Conservation (phyloP, 2,797 vertebrate genomes). For the Allobates femoralis region DNA sequence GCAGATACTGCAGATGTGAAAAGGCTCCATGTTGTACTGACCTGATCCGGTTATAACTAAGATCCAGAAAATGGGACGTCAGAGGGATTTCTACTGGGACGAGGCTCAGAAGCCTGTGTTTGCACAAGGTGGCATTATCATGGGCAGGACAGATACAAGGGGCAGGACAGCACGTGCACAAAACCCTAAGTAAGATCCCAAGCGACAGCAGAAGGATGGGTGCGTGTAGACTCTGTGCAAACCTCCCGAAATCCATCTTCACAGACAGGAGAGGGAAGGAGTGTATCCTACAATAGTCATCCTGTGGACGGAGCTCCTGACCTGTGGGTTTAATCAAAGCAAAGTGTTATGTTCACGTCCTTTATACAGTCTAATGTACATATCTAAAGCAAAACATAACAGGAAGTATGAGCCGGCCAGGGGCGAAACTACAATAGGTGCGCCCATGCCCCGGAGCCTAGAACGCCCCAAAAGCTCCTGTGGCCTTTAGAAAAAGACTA, state of each 20-base stretch:
- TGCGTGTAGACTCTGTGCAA: not conserved
- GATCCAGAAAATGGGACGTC: conserved; percentile 80
- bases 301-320: not conserved
- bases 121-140: conserved; percentile 81
- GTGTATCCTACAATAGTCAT: not conserved
- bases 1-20: conserved; percentile 78
- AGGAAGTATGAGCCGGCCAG: too few relatives aligned
- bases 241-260: conserved; percentile 27
- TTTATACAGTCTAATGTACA: not conserved
- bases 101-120: conserved; percentile 78
- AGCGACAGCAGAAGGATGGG: conserved; percentile 62
- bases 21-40: conserved; percentile 84
- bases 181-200: conserved; percentile 14
- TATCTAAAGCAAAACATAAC: too few relatives aligned
- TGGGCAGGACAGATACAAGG: conserved; percentile 80
- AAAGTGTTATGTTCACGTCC: not conserved
- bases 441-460: too few relatives aligned
- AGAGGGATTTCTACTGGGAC: conserved; percentile 81
- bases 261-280: not conserved
- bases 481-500: too few relatives aligned
- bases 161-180: conserved; percentile 76
- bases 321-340: conserved; percentile 9
- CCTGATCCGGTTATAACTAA: conserved; percentile 85
- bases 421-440: too few relatives aligned
- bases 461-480: too few relatives aligned